A percentile compares a stretch with the other conserved stretches of the same genome.
Evolutionary conservation across 2,113 vertebrate genomes (phyloP).

Genomic region (Bufo bufo): DNA sequence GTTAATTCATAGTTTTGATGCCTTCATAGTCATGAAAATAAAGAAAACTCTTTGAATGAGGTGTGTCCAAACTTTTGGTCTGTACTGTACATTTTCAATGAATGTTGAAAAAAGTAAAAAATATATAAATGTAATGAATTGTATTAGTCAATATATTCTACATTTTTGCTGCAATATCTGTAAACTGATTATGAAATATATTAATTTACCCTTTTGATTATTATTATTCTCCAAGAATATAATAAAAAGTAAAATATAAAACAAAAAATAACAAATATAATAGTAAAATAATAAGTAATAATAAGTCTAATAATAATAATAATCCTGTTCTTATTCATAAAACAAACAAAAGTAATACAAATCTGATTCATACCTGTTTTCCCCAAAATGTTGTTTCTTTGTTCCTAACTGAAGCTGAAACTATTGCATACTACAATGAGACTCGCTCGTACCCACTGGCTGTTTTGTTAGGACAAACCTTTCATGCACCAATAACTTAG

Average conservation of each 20-base stretch:
- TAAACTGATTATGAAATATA: background rate
- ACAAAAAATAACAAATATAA: background rate
- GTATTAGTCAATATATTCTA: too few relatives aligned
- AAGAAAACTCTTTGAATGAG: too few relatives aligned
- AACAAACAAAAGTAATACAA: conserved; percentile 40
- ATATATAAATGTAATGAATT: too few relatives aligned
- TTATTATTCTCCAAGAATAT: background rate
- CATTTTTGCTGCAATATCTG: too few relatives aligned
- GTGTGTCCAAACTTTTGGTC: too few relatives aligned
- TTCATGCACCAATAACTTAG: conserved; percentile 59
- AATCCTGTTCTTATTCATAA: background rate
- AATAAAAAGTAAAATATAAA: background rate
- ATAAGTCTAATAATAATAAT: background rate
- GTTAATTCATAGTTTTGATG: too few relatives aligned
- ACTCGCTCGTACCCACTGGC: conserved; percentile 35
- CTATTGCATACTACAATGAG: conserved; percentile 42
- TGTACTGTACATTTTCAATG: too few relatives aligned
- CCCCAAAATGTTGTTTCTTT: conserved; percentile 49
- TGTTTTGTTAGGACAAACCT: conserved; percentile 54
- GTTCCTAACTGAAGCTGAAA: conserved; percentile 28
- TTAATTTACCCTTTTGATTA: background rate
- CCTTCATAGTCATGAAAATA: too few relatives aligned
- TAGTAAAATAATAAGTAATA: background rate
- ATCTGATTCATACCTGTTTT: conserved; percentile 65
- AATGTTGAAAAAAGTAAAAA: too few relatives aligned